These are phyloP conservation scores for Drosophila limbata DNA, from an alignment of 2,888 invertebrate genomes.

Conservation along the genomic window DNA sequence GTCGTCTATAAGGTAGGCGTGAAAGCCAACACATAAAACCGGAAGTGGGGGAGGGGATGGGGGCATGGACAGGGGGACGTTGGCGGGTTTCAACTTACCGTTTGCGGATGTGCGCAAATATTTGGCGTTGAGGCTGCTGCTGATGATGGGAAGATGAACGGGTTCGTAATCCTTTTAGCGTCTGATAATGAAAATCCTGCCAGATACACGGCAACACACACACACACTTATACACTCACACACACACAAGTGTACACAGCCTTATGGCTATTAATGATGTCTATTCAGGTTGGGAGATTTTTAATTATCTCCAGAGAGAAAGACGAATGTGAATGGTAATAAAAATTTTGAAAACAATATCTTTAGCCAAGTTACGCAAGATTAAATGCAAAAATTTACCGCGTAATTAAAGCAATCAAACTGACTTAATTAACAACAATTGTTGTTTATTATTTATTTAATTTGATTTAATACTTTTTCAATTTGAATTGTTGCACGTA, in stretches of 20 bases:
- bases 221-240: slow-evolving; percentile 19
- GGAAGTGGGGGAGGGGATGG: background rate
- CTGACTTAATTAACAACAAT: slow-evolving; percentile 63
- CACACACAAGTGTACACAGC: slow-evolving; percentile 11
- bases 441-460: slow-evolving; percentile 25
- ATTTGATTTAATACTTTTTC: slow-evolving; percentile 10
- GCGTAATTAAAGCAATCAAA: slow-evolving; percentile 51
- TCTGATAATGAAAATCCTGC: slow-evolving; percentile 74
- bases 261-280: slow-evolving; percentile 57
- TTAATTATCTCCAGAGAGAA: slow-evolving; percentile 47
- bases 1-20: slow-evolving; percentile 42
- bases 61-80: background rate
- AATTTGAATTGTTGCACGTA: slow-evolving; percentile 22
- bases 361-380: slow-evolving; percentile 43
- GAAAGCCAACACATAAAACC: slow-evolving; percentile 56
- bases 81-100: slow-evolving; percentile 64
- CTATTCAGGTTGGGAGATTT: slow-evolving; percentile 31
- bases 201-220: slow-evolving; percentile 37
- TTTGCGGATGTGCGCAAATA: slow-evolving; percentile 62
- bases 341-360: slow-evolving; percentile 32
- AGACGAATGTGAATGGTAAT: slow-evolving; percentile 2
- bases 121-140: slow-evolving; percentile 49
- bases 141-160: slow-evolving; percentile 72
- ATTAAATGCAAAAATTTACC: slow-evolving; percentile 48
- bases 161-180: slow-evolving; percentile 76